Evolutionary conservation across 2,797 vertebrate genomes (phyloP).

Genomic region (Melanotaenia pygmaea): DNA sequence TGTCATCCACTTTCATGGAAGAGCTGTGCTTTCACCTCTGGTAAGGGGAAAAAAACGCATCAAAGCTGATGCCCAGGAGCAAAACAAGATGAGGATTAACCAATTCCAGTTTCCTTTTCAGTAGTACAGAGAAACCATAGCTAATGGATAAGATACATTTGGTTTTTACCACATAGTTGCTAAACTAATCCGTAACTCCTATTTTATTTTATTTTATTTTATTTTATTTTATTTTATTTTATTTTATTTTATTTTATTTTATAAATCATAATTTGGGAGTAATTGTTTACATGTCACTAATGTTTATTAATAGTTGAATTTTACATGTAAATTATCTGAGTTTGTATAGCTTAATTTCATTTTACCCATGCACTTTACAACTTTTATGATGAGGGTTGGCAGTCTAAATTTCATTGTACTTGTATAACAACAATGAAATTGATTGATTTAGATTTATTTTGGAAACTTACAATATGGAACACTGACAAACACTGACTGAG

Average conservation of each 20-base stretch:
- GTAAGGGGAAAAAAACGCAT: conserved; percentile 76
- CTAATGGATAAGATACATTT: not conserved
- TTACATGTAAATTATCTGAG: not conserved
- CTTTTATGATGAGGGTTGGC: not conserved
- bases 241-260: not conserved
- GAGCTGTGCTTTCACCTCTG: conserved; percentile 89
- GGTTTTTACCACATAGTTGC: not conserved
- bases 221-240: not conserved
- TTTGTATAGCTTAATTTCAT: not conserved
- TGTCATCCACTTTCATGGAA: conserved; percentile 87
- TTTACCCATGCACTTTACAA: not conserved
- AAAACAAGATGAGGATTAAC: conserved; percentile 4
- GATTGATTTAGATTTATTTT: conserved; percentile 2
- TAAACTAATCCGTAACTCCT: not conserved
- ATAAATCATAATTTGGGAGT: not conserved
- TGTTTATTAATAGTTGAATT: not conserved
- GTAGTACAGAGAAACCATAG: not conserved
- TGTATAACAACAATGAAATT: not conserved
- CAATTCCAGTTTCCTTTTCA: not conserved
- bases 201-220: not conserved
- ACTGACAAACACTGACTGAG: conserved; percentile 15
- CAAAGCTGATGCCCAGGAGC: not conserved
- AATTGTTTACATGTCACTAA: not conserved
- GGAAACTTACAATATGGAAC: not conserved
- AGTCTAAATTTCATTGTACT: not conserved